Evolutionary conservation across 2,888 invertebrate species (phyloP).

Genomic region (Biston stratarius): DNA sequence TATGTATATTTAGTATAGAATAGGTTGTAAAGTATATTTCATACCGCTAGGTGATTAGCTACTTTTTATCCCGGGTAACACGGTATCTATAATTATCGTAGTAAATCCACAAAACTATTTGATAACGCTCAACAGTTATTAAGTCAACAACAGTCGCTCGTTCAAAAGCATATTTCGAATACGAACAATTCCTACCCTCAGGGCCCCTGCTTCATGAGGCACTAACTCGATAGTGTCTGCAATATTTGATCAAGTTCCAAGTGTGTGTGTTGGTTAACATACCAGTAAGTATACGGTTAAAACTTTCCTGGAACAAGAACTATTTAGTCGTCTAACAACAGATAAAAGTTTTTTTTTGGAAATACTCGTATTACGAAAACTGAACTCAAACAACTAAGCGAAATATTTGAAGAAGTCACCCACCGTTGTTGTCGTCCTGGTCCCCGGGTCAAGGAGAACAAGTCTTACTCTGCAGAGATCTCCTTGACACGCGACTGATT

Average conservation of each 20-base stretch:
- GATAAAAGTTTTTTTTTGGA: constrained; percentile 4
- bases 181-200: constrained; percentile 47
- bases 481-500: constrained; percentile 57
- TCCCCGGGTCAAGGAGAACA: constrained; percentile 51
- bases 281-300: background rate
- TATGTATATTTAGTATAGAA: no score
- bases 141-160: no score
- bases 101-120: no score
- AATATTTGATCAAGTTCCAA: background rate
- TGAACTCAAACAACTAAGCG: constrained; percentile 2
- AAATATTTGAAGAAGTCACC: constrained; percentile 9
- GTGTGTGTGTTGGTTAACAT: no score
- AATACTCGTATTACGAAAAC: background rate
- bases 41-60: no score
- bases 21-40: no score
- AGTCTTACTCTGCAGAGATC: constrained; percentile 50
- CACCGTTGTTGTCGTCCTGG: background rate
- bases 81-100: no score
- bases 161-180: constrained; percentile 37
- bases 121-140: no score
- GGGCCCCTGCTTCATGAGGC: constrained; percentile 17
- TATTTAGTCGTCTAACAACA: background rate
- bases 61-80: no score
- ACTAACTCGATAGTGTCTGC: background rate
- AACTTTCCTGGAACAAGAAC: background rate